Base-by-base conservation (phyloP, 2,888 invertebrate species). In the Lycaena phlaeas region DNA sequence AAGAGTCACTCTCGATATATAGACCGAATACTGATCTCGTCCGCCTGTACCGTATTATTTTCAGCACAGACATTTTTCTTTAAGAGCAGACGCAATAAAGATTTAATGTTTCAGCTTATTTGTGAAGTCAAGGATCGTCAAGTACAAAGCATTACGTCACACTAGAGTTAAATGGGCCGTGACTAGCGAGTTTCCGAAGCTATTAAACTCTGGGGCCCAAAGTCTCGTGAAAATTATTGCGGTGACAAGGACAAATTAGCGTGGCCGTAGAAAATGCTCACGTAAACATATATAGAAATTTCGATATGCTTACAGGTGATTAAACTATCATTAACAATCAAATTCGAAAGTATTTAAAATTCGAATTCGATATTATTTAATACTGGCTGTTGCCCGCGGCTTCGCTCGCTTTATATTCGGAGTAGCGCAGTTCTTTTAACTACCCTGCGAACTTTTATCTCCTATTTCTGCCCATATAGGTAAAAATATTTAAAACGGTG, bases 181-280 rank as follows among this genome's bases (percentile, higher is more conserved):
- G 39, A 39, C 39, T 30, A 25, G 30, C 30, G 26, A 39, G 29
- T 39, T 39, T 30, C 30, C 26, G 39, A 39, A 39, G 39, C 39
- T 39, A 39, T 39, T 39, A 39, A 39, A 39, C 39, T 39, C 39
- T 39, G 39, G 14, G 39, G 30, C 39, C 39, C 39, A 29, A 39
- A 30, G 29, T 30, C 30, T 22, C 30, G 39, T 30, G 39, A 39
- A 39, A 39, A 39, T 39, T 39, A 39, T 39, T 39, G 39, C 30
- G 39, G 39, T 31, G 39, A 39, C 39, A 39, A 30, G 26, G 39
- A 39, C 14, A 39, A 39, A 39, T 39, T 31, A 36, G 14, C 14
- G 26, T 30, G 30, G 30, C 11, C 6, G 12, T 11, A 30, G 29
- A 39, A 30, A 30, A 30, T 30, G 30, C 15, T 29, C 25, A 29